Conservation (phyloP, 2,797 vertebrate genomes). For the Lagocephalus sceleratus region DNA sequence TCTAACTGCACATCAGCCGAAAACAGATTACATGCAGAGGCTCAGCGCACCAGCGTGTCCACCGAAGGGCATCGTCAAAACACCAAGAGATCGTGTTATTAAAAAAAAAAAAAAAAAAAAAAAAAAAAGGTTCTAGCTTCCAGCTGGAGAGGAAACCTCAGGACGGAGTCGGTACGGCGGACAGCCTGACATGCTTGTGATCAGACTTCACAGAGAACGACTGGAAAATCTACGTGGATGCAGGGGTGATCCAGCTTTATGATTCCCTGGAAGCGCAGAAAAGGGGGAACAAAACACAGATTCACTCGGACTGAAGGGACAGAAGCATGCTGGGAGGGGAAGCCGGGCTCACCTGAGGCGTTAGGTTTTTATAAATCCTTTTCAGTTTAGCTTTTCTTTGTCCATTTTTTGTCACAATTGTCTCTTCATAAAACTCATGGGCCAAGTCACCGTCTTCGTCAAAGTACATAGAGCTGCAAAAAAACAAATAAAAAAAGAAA, state of each 20-base stretch:
- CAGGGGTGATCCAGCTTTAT: slow-evolving; percentile 90
- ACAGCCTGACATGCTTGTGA: slow-evolving; percentile 40
- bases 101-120: no score
- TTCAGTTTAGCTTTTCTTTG: slow-evolving; percentile 91
- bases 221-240: slow-evolving; percentile 95
- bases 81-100: slow-evolving; percentile 59
- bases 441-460: slow-evolving; percentile 95
- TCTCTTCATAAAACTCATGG: slow-evolving; percentile 95
- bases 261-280: slow-evolving; percentile 78
- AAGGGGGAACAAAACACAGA: slow-evolving; percentile 13
- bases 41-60: slow-evolving; percentile 60
- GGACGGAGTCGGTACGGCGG: slow-evolving; percentile 67
- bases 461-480: slow-evolving; percentile 87
- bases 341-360: slow-evolving; percentile 85
- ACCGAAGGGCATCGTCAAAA: slow-evolving; percentile 53
- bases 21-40: slow-evolving; percentile 68
- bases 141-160: slow-evolving; percentile 49
- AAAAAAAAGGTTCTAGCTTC: slow-evolving; percentile 53
- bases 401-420: slow-evolving; percentile 93
- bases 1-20: slow-evolving; percentile 59
- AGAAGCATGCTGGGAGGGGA: not conserved
- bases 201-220: slow-evolving; percentile 96
- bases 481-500: no score
- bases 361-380: slow-evolving; percentile 90
- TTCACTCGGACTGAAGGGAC: not conserved